A percentile compares a stretch with the other conserved stretches of the same genome.
Evolutionary conservation across 2,113 vertebrate species (phyloP).

Genomic region (Pseudolaguvia tuberculata): DNA sequence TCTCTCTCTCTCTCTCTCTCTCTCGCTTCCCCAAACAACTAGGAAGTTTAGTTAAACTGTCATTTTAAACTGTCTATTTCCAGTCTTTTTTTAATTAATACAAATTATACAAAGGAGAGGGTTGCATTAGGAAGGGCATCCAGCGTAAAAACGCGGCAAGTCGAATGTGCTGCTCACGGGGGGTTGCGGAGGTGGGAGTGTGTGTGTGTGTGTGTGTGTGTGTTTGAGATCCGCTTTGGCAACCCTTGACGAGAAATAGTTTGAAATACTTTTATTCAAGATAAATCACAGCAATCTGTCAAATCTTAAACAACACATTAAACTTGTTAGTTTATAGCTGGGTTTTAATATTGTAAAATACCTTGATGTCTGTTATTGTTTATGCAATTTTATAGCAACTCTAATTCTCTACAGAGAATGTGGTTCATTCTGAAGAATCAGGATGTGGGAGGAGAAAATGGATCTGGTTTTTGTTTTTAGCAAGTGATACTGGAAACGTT

Average conservation of each 20-base stretch:
- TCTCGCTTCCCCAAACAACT: background rate
- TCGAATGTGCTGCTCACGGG: background rate
- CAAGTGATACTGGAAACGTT: background rate
- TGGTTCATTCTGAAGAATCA: background rate
- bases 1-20: background rate
- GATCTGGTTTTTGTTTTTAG: background rate
- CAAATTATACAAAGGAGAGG: no score
- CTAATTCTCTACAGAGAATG: background rate
- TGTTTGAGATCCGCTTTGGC: no score
- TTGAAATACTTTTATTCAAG: background rate
- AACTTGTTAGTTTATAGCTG: background rate
- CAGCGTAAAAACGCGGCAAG: no score
- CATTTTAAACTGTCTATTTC: background rate
- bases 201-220: no score
- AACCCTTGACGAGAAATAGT: background rate
- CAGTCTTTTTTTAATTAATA: background rate
- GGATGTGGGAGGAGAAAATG: background rate
- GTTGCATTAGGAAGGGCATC: no score
- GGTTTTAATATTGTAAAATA: background rate
- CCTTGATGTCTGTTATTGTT: background rate
- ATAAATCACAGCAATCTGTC: background rate
- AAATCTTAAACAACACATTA: background rate
- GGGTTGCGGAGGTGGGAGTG: no score
- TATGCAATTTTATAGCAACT: no score
- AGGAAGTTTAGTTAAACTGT: slow-evolving; percentile 4